These are phyloP conservation scores for Lottia scabra DNA, from an alignment of 2,888 invertebrate species.

Conservation along the genomic window DNA sequence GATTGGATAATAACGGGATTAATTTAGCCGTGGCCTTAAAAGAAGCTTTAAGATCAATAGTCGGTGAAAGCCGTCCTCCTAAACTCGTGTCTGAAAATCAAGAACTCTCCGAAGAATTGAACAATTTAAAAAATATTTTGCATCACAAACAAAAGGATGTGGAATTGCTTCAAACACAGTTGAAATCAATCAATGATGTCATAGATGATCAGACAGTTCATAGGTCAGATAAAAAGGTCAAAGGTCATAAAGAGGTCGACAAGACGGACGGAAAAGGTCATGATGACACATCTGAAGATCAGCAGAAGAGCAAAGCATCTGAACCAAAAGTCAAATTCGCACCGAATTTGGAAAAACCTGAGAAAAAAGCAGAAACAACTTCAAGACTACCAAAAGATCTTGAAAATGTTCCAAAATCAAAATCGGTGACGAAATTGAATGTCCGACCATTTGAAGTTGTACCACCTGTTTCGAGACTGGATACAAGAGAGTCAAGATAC, in stretches of 20 bases:
- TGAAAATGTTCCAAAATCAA: not conserved
- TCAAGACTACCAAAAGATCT: not conserved
- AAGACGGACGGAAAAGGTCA: no score
- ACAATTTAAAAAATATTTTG: constrained; percentile 39
- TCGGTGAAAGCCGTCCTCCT: not conserved
- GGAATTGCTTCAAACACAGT: constrained; percentile 39
- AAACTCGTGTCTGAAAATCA: constrained; percentile 38
- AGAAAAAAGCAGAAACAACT: not conserved
- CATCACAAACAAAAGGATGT: constrained; percentile 43
- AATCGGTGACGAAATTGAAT: not conserved
- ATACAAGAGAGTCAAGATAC: not conserved
- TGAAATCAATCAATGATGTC: constrained; percentile 39
- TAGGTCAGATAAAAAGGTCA: constrained; percentile 14
- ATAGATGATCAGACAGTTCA: constrained; percentile 29
- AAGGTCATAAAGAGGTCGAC: not conserved
- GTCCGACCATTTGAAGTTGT: not conserved
- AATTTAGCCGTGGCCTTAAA: not conserved
- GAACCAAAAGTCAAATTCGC: no score
- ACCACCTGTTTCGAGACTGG: not conserved
- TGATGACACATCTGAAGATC: not conserved
- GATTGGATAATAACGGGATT: constrained; percentile 15
- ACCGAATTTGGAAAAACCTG: not conserved
- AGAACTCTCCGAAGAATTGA: constrained; percentile 38
- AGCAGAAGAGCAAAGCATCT: not conserved
- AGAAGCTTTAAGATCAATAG: not conserved